Base-by-base conservation (phyloP, 2,888 invertebrate species). In the Laothoe populi region DNA sequence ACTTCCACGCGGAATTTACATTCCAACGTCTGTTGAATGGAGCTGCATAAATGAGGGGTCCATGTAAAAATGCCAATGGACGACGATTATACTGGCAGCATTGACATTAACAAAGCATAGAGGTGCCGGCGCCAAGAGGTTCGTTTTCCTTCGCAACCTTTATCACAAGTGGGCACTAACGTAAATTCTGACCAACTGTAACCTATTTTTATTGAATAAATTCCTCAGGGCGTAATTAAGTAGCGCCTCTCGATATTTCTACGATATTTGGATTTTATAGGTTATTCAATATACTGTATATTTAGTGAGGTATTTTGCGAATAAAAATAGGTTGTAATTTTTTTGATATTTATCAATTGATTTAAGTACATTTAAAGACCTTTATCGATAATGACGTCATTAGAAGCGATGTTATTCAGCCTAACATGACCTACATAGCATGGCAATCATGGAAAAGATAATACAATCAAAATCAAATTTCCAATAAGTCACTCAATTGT, bases 201-300 rank as follows among this genome's bases (percentile, higher is more conserved):
- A 64, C 70, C 63, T 67, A 77, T 75, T 74, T 72, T 69, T 65
- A 68, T 74, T 70, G 38, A 57, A 57, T 70, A 70, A 76, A 72
- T 74, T 72, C 66, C 62, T 66, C 65, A 64, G 64, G 63, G 49
- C 63, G 64, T 64, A 67, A 64, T 64, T 66, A 64, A 53, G 40
- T 40, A 40, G 13, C 13, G 46, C 3, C 40, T 38, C 40, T 58
- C n/a, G 23, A 58, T 21, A 40, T 58, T 58, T 58, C 42, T 53
- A n/a, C n/a, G n/a, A n/a, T n/a, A 11, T 53, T 53, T 53, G 11
- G 31, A 35, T 53, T 53, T 53, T 31, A 19, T 35, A 5, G 8
- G 19, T 13, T 13, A 26, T n/a, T 1, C 10, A 53, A 19, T 5
- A 31, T 4, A 35, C 16, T 10, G 31, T 53, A 11, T 19, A 11